Base-by-base conservation (phyloP, 2,797 vertebrate species). In the Smutsia gigantea region DNA sequence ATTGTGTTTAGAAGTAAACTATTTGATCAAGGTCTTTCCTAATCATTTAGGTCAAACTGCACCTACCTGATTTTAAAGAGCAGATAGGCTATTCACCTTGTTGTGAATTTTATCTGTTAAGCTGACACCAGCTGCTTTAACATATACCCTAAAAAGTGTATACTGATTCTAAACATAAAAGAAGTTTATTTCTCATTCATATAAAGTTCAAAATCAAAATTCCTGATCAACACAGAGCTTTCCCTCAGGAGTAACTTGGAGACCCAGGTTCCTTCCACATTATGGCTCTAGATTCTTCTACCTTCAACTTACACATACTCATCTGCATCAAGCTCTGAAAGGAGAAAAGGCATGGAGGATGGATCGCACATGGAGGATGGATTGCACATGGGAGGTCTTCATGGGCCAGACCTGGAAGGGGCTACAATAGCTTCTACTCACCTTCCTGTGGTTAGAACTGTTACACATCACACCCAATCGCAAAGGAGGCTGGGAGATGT, bases 61-160 rank as follows among this genome's bases (percentile, higher is more conserved):
- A 64, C 34, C 19, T 42, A 42, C n/a, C 49, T 93, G 78, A 68
- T 69, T 92, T 92, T 88, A 46, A 82, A 74, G 72, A 95, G 9
- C 42, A 46, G 74, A 77, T 27, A 21, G 10, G 55, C 34, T 64
- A 1, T 74, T 63, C 19, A n/a, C 14, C 19, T 5, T 89, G 8
- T 55, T 63, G 21, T 68, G 25, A 57, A 77, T 61, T 64, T n/a
- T 68, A 61, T 31, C 75, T 92, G 21, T 49, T 63, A 69, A 31
- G 37, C 63, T 75, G 46, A 89, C 39, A n/a, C 11, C 78, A 29
- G 27, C 4, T 66, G 34, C 55, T 8, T 1, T 64, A 55, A 57
- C 8, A 59, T 66, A 57, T 1, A 61, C 8, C 27, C 64, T 34
- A 31, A 63, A n/a, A 94, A 14, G 9, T 3, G 0, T 21, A 8